Conservation (phyloP, 2,797 vertebrate genomes). For the Spinibarbus caldwelli region DNA sequence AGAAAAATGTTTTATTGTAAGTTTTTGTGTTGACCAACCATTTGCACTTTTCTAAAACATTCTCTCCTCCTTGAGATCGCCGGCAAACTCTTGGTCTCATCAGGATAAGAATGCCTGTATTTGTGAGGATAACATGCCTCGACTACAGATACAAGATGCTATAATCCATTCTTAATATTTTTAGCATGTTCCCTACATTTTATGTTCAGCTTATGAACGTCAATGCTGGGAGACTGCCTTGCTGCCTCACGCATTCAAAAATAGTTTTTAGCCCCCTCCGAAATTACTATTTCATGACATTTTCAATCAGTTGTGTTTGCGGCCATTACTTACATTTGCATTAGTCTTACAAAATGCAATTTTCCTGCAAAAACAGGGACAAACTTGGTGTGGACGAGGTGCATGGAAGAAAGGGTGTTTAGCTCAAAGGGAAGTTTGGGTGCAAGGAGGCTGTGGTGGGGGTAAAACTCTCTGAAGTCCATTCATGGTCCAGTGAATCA, state of each 20-base stretch:
- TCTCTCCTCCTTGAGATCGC: slow-evolving; percentile 14
- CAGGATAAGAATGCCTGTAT: slow-evolving; percentile 10
- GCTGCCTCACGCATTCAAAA: slow-evolving; percentile 42
- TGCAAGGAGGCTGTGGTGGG: slow-evolving; percentile 20
- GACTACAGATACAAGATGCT: slow-evolving; percentile 48
- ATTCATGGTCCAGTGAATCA: slow-evolving; percentile 78
- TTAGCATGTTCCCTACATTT: slow-evolving; percentile 48
- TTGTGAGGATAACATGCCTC: slow-evolving; percentile 38
- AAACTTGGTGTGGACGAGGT: background rate
- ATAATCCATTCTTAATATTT: slow-evolving; percentile 44
- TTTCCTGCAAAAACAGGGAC: background rate
- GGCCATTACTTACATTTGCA: background rate
- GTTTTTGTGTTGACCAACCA: slow-evolving; percentile 18
- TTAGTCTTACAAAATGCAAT: background rate
- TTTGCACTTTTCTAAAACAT: slow-evolving; percentile 4
- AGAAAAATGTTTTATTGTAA: no score
- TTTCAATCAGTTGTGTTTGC: background rate
- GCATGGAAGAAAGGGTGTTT: slow-evolving; percentile 5
- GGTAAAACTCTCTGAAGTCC: slow-evolving; percentile 72
- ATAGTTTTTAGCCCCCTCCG: background rate
- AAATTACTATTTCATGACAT: background rate
- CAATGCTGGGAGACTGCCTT: slow-evolving; percentile 39
- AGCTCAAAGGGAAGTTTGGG: slow-evolving; percentile 14
- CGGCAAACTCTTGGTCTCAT: slow-evolving; percentile 21
- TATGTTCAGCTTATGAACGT: slow-evolving; percentile 51